phyloP scores from a whole-genome alignment of 2,113 vertebrate genomes.

The Platichthys stellatus region DNA sequence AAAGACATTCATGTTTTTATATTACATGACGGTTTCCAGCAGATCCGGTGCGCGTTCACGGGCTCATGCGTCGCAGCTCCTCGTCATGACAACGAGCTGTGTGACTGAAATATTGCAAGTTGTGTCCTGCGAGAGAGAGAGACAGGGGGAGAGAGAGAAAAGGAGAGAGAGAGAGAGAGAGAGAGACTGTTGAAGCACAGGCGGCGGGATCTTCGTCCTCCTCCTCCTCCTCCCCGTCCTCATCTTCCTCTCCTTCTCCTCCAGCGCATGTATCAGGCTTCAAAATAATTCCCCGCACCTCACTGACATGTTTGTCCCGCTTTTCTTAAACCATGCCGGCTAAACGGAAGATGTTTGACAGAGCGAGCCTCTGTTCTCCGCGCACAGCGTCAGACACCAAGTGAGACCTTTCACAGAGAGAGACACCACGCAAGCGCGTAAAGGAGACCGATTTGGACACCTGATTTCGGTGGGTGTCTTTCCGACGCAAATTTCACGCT shows the following conservation, averaged over 20 bases:
- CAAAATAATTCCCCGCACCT: conserved; percentile 36
- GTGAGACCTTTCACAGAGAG: conserved; percentile 38
- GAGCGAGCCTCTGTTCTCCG: conserved; percentile 35
- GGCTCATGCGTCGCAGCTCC: conserved; percentile 51
- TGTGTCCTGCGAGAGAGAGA: conserved; percentile 27
- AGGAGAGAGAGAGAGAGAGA: conserved; percentile 33
- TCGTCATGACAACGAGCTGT: conserved; percentile 70
- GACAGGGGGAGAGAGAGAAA: conserved; percentile 32
- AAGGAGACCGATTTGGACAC: conserved; percentile 62
- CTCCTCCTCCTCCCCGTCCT: background rate
- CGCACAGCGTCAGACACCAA: conserved; percentile 41
- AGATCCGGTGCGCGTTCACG: background rate
- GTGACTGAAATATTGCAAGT: conserved; percentile 65
- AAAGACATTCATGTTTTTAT: conserved; percentile 4
- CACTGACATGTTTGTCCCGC: background rate
- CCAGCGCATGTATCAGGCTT: background rate
- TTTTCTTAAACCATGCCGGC: conserved; percentile 34
- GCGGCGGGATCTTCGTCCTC: conserved; percentile 36
- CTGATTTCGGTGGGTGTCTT: conserved; percentile 63
- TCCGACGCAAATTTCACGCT: conserved; percentile 46
- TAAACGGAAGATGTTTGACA: conserved; percentile 42
- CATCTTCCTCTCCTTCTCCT: background rate
- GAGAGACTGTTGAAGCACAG: conserved; percentile 7
- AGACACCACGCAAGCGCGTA: conserved; percentile 66
- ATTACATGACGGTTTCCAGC: conserved; percentile 20